Percentiles rank a stretch among this genome's conserved stretches.
These are phyloP conservation scores for Dolichomitus sp. DNA, from an alignment of 2,888 invertebrate genomes.

Conservation along the genomic window DNA sequence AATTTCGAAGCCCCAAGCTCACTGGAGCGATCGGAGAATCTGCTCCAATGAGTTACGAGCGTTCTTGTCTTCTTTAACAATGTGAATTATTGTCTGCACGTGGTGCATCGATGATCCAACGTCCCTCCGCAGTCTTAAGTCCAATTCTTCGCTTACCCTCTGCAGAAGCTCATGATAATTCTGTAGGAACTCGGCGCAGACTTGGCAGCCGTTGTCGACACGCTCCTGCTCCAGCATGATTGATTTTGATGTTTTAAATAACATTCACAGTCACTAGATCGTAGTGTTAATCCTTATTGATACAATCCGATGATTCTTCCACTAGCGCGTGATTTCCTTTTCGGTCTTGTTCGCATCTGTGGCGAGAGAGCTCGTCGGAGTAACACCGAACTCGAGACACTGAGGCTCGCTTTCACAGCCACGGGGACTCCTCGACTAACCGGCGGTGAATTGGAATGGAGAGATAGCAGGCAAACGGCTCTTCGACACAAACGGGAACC, in stretches of 20 bases:
- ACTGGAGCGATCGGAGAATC: not conserved
- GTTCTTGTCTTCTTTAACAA: not conserved
- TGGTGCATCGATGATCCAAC: constrained; percentile 24
- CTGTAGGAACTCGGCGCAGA: constrained; percentile 91
- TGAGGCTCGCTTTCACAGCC: constrained; percentile 46
- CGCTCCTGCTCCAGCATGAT: constrained; percentile 90
- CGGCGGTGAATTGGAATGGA: constrained; percentile 11
- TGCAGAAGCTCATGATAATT: constrained; percentile 90
- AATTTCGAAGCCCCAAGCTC: not conserved
- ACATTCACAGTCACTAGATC: constrained; percentile 53
- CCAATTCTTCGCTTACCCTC: constrained; percentile 88
- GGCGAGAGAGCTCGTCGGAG: constrained; percentile 51
- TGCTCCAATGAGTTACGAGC: not conserved
- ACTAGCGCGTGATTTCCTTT: no score
- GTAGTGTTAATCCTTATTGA: not conserved
- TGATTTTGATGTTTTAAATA: constrained; percentile 46
- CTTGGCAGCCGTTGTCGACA: constrained; percentile 89
- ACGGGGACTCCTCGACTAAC: constrained; percentile 30
- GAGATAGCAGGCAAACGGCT: constrained; percentile 14
- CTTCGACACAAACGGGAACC: constrained; percentile 45
- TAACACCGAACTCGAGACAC: constrained; percentile 50
- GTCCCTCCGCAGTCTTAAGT: not conserved
- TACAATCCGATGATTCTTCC: not conserved
- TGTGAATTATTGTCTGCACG: not conserved
- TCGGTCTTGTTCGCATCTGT: constrained; percentile 26